Evolutionary conservation across 2,113 vertebrate species (phyloP).

Genomic region (Numenius arquata): DNA sequence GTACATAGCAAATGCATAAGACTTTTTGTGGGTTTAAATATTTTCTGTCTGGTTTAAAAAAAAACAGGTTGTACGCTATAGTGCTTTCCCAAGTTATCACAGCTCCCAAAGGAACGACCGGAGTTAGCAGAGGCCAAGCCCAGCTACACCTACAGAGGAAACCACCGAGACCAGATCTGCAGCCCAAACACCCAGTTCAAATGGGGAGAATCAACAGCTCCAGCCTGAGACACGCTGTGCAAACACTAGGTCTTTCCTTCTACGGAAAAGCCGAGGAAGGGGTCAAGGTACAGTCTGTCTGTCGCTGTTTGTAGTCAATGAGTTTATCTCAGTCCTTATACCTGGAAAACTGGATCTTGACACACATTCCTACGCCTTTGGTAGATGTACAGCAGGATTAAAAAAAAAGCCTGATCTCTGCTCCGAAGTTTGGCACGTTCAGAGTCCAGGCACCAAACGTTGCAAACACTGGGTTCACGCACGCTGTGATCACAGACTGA

Average conservation of each 20-base stretch:
- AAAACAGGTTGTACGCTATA: not conserved
- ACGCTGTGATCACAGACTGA: not conserved
- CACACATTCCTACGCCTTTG: not conserved
- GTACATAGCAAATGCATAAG: not conserved
- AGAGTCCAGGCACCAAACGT: not conserved
- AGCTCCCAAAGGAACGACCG: not conserved
- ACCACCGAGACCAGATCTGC: not conserved
- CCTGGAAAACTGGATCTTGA: not conserved
- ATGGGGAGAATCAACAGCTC: not conserved
- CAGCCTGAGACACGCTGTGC: not conserved
- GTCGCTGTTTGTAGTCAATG: not conserved
- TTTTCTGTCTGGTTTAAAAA: not conserved
- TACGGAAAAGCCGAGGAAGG: not conserved
- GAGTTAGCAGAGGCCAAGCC: not conserved
- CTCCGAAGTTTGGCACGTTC: not conserved
- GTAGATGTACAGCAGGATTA: not conserved
- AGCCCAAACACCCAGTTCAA: not conserved
- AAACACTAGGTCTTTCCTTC: not conserved
- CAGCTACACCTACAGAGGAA: not conserved
- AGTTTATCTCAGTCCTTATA: not conserved
- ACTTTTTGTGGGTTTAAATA: not conserved
- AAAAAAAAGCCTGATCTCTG: not conserved
- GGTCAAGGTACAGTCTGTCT: not conserved
- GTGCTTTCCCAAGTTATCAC: not conserved
- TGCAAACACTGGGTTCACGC: not conserved